A percentile compares a stretch with the other conserved stretches of the same genome.
Conservation (phyloP, 2,888 invertebrate genomes). For the Iphiclides podalirius region DNA sequence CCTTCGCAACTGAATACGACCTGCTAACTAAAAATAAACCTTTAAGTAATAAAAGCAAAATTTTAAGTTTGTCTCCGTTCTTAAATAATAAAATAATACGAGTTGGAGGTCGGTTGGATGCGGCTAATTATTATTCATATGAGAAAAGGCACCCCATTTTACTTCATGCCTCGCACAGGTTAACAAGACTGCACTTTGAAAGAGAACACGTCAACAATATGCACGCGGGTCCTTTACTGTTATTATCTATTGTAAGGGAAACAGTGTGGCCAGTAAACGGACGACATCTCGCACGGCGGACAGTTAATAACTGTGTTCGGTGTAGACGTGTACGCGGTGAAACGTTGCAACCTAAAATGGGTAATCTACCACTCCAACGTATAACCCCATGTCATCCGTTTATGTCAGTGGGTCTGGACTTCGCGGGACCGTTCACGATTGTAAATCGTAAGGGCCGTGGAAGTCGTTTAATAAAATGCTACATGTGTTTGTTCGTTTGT, state of each 20-base stretch:
- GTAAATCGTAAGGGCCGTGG: neutral
- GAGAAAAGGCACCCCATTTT: neutral
- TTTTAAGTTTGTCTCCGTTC: neutral
- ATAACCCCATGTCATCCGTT: neutral
- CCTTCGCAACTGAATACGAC: neutral
- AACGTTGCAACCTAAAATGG: slow-evolving; percentile 4
- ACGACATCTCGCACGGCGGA: slow-evolving; percentile 24
- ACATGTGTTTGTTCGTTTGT: neutral
- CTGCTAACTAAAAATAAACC: neutral
- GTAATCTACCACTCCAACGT: neutral
- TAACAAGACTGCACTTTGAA: neutral
- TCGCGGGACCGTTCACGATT: neutral
- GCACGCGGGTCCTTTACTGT: neutral
- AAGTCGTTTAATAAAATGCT: neutral
- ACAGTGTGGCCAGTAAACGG: slow-evolving; percentile 28
- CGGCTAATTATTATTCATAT: neutral
- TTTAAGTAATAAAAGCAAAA: neutral
- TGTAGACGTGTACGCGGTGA: slow-evolving; percentile 25
- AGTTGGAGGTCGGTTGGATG: neutral
- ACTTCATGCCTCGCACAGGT: neutral
- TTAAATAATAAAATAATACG: neutral
- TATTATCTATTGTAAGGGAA: slow-evolving; percentile 22
- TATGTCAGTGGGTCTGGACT: neutral
- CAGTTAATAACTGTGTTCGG: slow-evolving; percentile 24
- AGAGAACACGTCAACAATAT: neutral